Conservation (phyloP, 2,797 vertebrate genomes). For the Craterocephalus amniculus region DNA sequence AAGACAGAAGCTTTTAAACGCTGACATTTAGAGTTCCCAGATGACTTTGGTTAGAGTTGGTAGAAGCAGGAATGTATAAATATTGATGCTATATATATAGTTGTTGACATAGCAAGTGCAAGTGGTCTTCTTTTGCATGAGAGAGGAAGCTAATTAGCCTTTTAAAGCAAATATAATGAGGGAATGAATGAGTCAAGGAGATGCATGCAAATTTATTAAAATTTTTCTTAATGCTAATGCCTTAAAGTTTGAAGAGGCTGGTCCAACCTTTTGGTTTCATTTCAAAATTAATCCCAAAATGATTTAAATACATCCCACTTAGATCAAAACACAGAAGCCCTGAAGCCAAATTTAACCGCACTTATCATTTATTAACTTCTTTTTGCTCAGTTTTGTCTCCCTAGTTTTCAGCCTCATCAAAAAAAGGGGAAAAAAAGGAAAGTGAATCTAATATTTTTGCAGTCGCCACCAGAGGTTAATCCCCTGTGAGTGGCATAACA, state of each 20-base stretch:
- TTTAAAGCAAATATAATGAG: slow-evolving; percentile 12
- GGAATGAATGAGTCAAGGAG: slow-evolving; percentile 7
- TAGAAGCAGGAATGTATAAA: not conserved
- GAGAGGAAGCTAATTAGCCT: slow-evolving; percentile 9
- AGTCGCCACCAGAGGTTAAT: slow-evolving; percentile 53
- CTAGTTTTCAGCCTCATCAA: slow-evolving; percentile 7
- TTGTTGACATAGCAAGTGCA: not conserved
- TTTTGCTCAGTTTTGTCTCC: slow-evolving; percentile 29
- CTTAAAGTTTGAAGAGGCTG: slow-evolving; percentile 4
- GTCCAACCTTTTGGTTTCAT: not conserved
- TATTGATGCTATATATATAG: too few species aligned
- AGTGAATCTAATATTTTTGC: slow-evolving; percentile 24
- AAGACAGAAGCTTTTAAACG: not conserved
- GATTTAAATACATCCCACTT: slow-evolving; percentile 33
- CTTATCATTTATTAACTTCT: slow-evolving; percentile 30
- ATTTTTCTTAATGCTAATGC: not conserved
- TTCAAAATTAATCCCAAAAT: slow-evolving; percentile 7
- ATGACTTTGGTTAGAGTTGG: not conserved
- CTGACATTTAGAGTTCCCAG: not conserved
- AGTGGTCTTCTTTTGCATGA: slow-evolving; percentile 7
- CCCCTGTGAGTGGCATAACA: slow-evolving; percentile 21
- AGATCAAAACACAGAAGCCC: slow-evolving; percentile 1
- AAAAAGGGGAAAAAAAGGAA: slow-evolving; percentile 1
- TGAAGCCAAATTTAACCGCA: not conserved
- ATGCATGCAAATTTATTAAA: slow-evolving; percentile 13